phyloP scores from a whole-genome alignment of 92 coral and sea anemone genomes.

The Siderastrea siderea region DNA sequence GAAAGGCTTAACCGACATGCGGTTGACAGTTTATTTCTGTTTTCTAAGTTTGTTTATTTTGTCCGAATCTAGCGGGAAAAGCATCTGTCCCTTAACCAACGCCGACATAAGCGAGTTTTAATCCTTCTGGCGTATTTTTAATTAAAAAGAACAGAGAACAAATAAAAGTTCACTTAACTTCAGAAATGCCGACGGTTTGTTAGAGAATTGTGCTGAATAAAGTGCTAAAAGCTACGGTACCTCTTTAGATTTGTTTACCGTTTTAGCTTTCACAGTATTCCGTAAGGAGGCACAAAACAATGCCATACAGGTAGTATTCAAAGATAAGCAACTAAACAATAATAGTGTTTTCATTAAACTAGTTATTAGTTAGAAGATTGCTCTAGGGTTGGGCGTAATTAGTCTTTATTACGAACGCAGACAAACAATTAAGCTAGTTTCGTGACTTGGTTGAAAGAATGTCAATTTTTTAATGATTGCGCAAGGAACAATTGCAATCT shows the following conservation, averaged over 20 bases:
- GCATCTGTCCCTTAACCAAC: background rate
- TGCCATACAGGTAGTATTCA: background rate
- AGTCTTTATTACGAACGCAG: background rate
- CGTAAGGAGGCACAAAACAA: slow-evolving; percentile 1
- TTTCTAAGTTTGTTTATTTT: background rate
- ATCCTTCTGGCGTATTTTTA: slow-evolving; percentile 21
- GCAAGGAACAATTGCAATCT: background rate
- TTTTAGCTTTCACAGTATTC: slow-evolving; percentile 11
- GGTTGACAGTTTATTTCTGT: background rate
- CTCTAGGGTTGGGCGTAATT: background rate
- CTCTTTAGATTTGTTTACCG: slow-evolving; percentile 23
- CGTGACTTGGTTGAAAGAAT: background rate
- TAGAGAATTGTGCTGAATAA: slow-evolving; percentile 4
- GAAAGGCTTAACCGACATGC: background rate
- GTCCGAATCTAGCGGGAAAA: background rate
- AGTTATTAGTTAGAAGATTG: slow-evolving; percentile 6
- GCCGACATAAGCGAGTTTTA: slow-evolving; percentile 2
- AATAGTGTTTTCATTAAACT: slow-evolving; percentile 16
- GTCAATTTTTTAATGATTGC: background rate
- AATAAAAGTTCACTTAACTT: background rate
- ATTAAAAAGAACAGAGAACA: slow-evolving; percentile 29
- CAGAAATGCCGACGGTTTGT: slow-evolving; percentile 47
- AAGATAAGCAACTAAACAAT: slow-evolving; percentile 31
- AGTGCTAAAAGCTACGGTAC: slow-evolving; percentile 19
- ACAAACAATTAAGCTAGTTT: background rate